phyloP scores from a whole-genome alignment of 2,113 vertebrate genomes.

The Gnathonemus longibarbis region DNA sequence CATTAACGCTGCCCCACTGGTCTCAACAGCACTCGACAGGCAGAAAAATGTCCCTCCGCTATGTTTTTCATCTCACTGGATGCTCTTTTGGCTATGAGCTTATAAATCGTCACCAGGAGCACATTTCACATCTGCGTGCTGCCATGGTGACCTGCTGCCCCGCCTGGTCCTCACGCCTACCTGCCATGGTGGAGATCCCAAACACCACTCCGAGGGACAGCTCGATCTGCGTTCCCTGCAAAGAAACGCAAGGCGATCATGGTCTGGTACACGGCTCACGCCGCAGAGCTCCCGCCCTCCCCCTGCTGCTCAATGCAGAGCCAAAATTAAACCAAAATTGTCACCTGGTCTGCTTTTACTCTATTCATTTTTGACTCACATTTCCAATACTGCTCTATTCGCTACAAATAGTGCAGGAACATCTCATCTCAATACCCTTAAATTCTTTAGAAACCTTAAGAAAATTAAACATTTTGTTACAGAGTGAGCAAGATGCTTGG shows the following conservation, averaged over 20 bases:
- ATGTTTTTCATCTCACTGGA: not conserved
- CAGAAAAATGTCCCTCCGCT: not conserved
- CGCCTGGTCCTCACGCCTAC: conserved; percentile 51
- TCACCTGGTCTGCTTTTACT: not conserved
- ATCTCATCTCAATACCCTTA: not conserved
- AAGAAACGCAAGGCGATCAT: conserved; percentile 11
- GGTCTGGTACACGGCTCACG: not conserved
- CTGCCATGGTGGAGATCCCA: conserved; percentile 97
- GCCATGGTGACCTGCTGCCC: not conserved
- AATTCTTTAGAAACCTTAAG: not conserved
- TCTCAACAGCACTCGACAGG: not conserved
- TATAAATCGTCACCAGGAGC: not conserved
- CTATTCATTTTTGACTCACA: not conserved
- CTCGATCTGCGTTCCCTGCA: conserved; percentile 93
- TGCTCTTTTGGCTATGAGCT: not conserved
- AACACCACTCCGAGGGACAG: conserved; percentile 89
- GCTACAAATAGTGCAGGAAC: not conserved
- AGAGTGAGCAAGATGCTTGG: not conserved
- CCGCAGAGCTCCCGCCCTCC: not conserved
- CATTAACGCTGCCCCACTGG: not conserved
- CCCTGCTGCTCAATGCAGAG: not conserved
- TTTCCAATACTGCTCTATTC: not conserved
- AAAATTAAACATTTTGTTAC: not conserved
- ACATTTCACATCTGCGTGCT: not conserved
- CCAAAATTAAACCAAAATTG: not conserved